phyloP scores from a whole-genome alignment of 2,888 invertebrate species.

The Anagyrus pseudococci region DNA sequence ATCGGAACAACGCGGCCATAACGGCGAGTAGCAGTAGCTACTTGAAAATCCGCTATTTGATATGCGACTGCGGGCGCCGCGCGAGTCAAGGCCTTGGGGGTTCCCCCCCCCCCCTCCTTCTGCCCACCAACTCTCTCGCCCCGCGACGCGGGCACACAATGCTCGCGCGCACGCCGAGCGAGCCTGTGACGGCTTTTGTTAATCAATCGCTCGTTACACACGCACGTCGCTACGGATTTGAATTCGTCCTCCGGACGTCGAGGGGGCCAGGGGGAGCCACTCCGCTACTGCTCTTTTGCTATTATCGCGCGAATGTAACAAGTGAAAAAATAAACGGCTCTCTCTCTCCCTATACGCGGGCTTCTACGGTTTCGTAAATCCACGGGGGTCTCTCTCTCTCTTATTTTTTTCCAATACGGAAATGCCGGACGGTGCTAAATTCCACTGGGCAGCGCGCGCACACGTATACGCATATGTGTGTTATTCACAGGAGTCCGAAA shows the following conservation, averaged over 20 bases:
- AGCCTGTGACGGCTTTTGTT: constrained; percentile 21
- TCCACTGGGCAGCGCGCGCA: no score
- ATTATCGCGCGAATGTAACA: no score
- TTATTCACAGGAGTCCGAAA: no score
- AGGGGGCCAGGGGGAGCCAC: no score
- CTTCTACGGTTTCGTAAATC: constrained; percentile 26
- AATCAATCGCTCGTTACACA: constrained; percentile 22
- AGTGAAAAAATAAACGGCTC: no score
- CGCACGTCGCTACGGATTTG: constrained; percentile 5
- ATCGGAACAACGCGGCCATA: constrained; percentile 18
- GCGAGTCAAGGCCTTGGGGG: constrained; percentile 17
- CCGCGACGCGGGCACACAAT: background rate
- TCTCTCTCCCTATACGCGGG: no score
- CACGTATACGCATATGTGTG: no score
- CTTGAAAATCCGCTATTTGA: constrained; percentile 37
- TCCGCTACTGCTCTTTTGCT: no score
- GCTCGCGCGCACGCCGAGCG: background rate
- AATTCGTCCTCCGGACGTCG: constrained; percentile 3
- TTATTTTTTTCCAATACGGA: background rate
- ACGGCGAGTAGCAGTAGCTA: constrained; percentile 9
- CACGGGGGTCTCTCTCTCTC: background rate
- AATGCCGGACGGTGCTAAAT: constrained; percentile 4
- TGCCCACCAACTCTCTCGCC: background rate
- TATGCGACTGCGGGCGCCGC: constrained; percentile 16
- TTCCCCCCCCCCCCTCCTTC: no score